phyloP scores from a whole-genome alignment of 2,113 vertebrate species.

The Megatriorchis doriae region DNA sequence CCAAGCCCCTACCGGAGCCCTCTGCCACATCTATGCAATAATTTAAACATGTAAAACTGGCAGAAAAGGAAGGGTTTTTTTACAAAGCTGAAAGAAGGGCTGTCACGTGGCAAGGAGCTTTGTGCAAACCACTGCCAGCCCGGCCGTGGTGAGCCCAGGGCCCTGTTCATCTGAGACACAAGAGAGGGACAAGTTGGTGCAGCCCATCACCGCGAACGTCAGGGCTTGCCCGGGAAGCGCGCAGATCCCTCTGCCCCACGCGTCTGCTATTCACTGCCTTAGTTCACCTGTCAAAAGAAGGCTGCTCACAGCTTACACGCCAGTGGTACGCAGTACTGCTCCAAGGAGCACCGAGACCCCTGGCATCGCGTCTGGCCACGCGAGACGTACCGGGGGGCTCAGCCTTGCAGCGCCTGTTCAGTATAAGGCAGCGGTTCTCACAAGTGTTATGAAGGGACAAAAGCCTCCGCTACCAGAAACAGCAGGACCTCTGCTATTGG shows the following conservation, averaged over 20 bases:
- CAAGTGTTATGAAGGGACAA: accelerated
- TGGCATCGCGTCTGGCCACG: accelerated
- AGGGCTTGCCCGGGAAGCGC: background rate
- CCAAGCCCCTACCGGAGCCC: background rate
- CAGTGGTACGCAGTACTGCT: accelerated
- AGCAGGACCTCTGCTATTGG: too few species aligned
- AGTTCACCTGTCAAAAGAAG: background rate
- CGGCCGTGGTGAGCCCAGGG: background rate
- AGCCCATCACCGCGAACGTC: background rate
- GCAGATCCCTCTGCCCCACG: background rate
- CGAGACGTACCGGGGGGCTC: accelerated
- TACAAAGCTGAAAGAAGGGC: background rate
- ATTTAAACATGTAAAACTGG: background rate
- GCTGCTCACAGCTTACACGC: accelerated
- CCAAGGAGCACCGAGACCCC: background rate
- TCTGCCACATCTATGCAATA: background rate
- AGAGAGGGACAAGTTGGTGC: background rate
- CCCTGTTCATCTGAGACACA: background rate
- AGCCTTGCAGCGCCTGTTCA: background rate
- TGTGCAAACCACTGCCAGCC: background rate
- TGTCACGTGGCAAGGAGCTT: background rate
- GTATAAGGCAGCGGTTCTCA: accelerated
- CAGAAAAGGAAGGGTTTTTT: background rate
- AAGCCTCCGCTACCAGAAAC: background rate
- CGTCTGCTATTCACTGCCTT: background rate